A percentile compares a stretch with the other conserved stretches of the same genome.
These are phyloP conservation scores for Glaucidium brasilianum DNA, from an alignment of 2,113 vertebrate genomes.

Conservation along the genomic window DNA sequence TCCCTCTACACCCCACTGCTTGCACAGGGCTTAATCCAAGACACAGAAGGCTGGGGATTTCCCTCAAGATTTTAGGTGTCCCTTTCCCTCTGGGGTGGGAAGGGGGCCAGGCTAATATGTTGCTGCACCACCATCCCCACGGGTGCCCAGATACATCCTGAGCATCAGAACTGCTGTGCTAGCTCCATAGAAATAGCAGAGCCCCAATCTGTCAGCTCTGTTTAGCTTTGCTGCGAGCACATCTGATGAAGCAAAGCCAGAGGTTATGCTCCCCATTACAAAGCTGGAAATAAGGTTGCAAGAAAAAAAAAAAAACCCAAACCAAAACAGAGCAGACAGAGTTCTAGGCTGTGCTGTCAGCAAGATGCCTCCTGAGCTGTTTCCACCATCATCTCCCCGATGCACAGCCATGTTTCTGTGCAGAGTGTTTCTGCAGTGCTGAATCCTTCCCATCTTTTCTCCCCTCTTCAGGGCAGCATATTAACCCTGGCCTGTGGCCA, in stretches of 20 bases:
- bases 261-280: neutral
- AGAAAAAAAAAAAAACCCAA: neutral
- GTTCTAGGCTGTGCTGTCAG: neutral
- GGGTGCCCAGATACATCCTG: neutral
- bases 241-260: neutral
- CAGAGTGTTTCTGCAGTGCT: neutral
- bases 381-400: neutral
- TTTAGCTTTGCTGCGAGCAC: neutral
- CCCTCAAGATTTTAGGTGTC: neutral
- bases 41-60: neutral
- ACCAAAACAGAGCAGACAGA: neutral
- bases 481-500: neutral
- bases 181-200: neutral
- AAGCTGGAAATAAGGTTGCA: neutral
- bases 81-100: neutral
- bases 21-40: neutral
- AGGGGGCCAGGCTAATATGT: rapidly evolving
- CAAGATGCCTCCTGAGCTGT: neutral
- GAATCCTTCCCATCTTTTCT: neutral
- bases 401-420: rapidly evolving
- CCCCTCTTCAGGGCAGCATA: neutral
- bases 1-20: neutral
- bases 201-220: neutral
- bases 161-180: neutral
- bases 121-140: neutral